Evolutionary conservation across 37 sponge, comb jelly and placozoan species (phyloP).

Genomic region (Halisarca cf. caerulea): DNA sequence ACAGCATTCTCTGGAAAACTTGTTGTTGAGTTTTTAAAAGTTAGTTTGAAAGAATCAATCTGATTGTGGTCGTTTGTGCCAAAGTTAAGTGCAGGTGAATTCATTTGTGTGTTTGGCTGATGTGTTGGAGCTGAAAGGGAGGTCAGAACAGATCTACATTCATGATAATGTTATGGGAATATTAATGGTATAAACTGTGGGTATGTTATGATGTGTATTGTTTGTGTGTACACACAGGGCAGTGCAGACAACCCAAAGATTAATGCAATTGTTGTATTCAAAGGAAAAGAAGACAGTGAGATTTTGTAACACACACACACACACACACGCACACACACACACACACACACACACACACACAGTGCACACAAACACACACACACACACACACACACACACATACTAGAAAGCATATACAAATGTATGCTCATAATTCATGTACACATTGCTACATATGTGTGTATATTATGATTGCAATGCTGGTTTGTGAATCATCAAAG

Average conservation of each 20-base stretch:
- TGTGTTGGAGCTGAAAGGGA: background rate
- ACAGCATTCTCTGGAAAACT: slow-evolving; percentile 79
- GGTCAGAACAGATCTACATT: background rate
- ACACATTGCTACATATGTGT: too few species aligned
- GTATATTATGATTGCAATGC: too few species aligned
- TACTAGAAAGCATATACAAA: too few species aligned
- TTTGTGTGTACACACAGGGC: slow-evolving; percentile 67
- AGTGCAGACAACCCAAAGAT: slow-evolving; percentile 90
- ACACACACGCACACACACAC: too few species aligned
- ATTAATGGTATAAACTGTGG: too few species aligned
- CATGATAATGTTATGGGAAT: background rate
- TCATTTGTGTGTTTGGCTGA: background rate
- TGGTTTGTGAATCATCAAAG: slow-evolving; percentile 40
- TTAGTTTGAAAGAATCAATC: too few species aligned
- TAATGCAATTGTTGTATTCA: slow-evolving; percentile 88
- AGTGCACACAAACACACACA: too few species aligned
- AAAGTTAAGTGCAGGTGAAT: background rate
- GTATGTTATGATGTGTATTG: too few species aligned
- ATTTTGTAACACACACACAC: too few species aligned
- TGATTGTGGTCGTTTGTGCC: background rate
- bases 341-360: too few species aligned
- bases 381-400: too few species aligned
- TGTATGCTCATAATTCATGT: too few species aligned
- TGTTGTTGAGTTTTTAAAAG: slow-evolving; percentile 87
- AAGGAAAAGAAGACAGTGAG: slow-evolving; percentile 54